Conservation (phyloP, 2,113 vertebrate genomes). For the Anoura caudifer region DNA sequence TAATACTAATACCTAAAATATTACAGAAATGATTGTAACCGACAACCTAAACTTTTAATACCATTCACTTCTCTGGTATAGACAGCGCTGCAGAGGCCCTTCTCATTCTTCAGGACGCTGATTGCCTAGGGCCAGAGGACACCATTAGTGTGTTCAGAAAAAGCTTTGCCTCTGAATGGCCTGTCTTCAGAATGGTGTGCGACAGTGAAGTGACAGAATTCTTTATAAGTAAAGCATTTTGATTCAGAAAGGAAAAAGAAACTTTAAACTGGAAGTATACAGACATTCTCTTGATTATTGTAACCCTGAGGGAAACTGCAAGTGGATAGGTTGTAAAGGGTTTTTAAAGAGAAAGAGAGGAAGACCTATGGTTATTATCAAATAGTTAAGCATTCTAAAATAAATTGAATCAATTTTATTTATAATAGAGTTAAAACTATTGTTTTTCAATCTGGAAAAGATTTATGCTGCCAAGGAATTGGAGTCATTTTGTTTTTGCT, state of each 20-base stretch:
- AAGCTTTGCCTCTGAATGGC: background rate
- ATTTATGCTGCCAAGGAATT: background rate
- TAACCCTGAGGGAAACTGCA: background rate
- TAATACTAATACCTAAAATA: background rate
- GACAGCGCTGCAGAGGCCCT: background rate
- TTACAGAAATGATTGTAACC: background rate
- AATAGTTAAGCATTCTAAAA: background rate
- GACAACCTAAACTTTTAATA: background rate
- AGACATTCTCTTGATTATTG: background rate
- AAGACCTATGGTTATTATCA: background rate
- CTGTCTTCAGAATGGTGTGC: background rate
- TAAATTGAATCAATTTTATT: slow-evolving; percentile 27
- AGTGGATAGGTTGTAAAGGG: background rate
- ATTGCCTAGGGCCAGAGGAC: background rate
- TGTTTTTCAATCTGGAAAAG: background rate
- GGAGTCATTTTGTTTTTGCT: background rate
- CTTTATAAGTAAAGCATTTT: slow-evolving; percentile 25
- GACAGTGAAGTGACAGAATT: background rate
- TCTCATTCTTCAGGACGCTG: background rate
- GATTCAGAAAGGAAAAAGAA: slow-evolving; percentile 13
- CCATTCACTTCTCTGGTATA: background rate
- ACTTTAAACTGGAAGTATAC: background rate
- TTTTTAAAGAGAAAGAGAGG: background rate
- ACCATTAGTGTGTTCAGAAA: background rate
- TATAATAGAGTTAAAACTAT: background rate